These are phyloP conservation scores for Catharus fuscescens DNA, from an alignment of 2,113 vertebrate genomes.

Conservation along the genomic window DNA sequence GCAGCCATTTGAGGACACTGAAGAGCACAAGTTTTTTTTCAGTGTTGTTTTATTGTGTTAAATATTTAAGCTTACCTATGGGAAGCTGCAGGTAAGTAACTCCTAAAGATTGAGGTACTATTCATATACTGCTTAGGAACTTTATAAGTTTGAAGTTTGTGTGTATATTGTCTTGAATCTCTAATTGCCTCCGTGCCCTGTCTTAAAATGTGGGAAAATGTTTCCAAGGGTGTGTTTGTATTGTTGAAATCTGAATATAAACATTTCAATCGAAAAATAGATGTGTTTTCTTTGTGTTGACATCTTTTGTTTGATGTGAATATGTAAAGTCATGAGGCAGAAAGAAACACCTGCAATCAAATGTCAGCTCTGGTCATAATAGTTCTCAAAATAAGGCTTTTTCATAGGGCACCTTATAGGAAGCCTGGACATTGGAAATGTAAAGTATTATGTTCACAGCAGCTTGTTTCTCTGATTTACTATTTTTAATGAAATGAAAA, in stretches of 20 bases:
- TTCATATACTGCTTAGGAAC: not conserved
- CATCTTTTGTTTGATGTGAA: not conserved
- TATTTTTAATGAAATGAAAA: not conserved
- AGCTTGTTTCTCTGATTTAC: not conserved
- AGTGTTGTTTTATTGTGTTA: not conserved
- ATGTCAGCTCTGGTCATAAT: not conserved
- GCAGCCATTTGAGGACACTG: not conserved
- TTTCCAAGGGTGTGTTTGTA: not conserved
- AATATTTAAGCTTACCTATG: not conserved
- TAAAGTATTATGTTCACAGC: not conserved
- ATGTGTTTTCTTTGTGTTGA: not conserved
- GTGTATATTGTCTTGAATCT: not conserved
- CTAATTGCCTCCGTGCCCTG: not conserved
- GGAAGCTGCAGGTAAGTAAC: not conserved
- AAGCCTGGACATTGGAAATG: not conserved
- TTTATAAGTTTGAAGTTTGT: accelerated
- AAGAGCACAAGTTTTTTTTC: not conserved
- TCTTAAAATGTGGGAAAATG: not conserved
- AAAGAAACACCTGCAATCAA: not conserved
- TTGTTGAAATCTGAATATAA: not conserved
- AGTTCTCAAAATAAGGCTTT: not conserved
- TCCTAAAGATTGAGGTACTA: not conserved
- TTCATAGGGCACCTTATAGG: not conserved
- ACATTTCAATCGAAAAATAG: not conserved
- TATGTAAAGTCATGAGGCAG: not conserved